Percentiles rank a stretch among this genome's conserved stretches.
Conservation (phyloP, 2,797 vertebrate species). For the Melanotaenia boesemani region DNA sequence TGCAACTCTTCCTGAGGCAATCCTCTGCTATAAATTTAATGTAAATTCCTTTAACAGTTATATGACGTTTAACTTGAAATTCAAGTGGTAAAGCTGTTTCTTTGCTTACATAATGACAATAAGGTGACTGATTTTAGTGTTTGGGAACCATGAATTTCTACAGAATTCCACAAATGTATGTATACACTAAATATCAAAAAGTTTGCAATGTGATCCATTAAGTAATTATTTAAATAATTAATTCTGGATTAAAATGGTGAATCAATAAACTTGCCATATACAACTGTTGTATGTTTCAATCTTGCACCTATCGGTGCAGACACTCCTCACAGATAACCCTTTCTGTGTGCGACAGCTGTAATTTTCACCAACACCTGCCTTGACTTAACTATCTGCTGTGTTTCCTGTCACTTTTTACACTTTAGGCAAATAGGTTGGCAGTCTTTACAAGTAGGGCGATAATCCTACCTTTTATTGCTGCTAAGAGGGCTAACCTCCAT, state of each 20-base stretch:
- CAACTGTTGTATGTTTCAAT: constrained; percentile 13
- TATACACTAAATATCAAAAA: background rate
- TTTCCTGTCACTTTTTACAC: constrained; percentile 77
- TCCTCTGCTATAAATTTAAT: background rate
- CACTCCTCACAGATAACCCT: constrained; percentile 58
- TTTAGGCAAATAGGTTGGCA: constrained; percentile 73
- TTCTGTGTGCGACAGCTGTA: constrained; percentile 63
- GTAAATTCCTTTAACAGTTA: background rate
- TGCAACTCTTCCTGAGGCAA: background rate
- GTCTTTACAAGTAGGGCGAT: constrained; percentile 82
- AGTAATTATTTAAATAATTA: background rate
- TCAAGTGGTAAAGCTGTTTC: background rate
- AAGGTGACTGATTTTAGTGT: background rate
- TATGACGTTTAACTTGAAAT: background rate
- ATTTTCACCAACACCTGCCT: constrained; percentile 81
- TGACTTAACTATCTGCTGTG: constrained; percentile 75
- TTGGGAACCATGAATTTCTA: background rate
- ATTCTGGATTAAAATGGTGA: background rate
- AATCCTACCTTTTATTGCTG: constrained; percentile 83
- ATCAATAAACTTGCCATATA: background rate
- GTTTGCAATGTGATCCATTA: background rate
- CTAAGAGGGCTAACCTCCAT: constrained; percentile 72
- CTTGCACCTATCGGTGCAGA: constrained; percentile 52
- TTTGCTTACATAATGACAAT: too few relatives aligned
- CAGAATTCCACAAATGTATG: background rate